phyloP scores from a whole-genome alignment of 2,113 vertebrate species.

The Tragelaphus strepsiceros region DNA sequence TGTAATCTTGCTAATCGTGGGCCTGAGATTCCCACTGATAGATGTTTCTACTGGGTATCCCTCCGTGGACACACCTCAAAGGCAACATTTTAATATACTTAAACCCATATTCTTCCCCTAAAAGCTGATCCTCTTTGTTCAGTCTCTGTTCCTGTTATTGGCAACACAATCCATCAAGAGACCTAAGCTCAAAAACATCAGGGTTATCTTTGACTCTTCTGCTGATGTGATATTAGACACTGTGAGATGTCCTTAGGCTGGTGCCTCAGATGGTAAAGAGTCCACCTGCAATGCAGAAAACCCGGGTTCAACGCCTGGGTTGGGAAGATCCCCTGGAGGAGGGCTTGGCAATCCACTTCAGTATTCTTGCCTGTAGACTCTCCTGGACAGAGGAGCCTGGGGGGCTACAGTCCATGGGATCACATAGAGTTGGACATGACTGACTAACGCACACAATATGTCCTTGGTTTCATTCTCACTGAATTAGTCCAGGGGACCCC shows the following conservation, averaged over 20 bases:
- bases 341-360: not conserved
- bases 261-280: not conserved
- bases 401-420: not conserved
- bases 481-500: not conserved
- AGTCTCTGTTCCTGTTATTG: not conserved
- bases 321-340: not conserved
- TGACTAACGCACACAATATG: not conserved
- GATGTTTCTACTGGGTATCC: not conserved
- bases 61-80: not conserved
- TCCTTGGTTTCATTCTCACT: not conserved
- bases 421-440: accelerated
- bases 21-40: not conserved
- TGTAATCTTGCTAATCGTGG: not conserved
- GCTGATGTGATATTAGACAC: not conserved
- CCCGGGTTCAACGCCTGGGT: not conserved
- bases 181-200: not conserved
- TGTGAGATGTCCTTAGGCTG: not conserved
- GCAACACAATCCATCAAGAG: not conserved
- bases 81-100: not conserved
- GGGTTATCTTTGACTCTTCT: not conserved
- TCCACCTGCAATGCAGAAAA: not conserved
- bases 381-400: not conserved
- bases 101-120: not conserved
- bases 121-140: not conserved
- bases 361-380: not conserved